Base-by-base conservation (phyloP, 1,140 invertebrate species). In the Pentalonia nigronervosa region DNA sequence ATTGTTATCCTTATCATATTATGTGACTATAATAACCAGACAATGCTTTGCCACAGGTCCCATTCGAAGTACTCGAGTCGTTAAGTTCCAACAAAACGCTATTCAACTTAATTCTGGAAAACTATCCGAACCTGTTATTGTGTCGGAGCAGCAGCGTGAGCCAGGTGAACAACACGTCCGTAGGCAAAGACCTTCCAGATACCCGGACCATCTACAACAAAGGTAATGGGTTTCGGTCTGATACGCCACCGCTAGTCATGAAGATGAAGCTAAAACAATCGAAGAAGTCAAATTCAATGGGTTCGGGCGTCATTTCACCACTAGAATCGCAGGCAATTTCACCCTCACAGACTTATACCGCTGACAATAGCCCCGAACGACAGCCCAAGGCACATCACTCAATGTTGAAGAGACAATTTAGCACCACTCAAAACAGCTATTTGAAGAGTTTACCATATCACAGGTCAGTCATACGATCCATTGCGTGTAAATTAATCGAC, bases 101-200 rank as follows among this genome's bases (percentile, higher is more conserved):
- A 20, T 94, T 94, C 94, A 92, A 94, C 30, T 91, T 94, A 23
- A 95, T 98, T 25, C 94, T 97, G 81, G 96, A 97, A 93, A 97
- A 97, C 94, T 97, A 97, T 95, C 97, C 97, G 0, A 97, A 96
- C 93, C 95, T 97, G 34, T 95, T 97, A 94, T 96, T 97, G 76
- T 97, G 97, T 47, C 95, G 97, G 90, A 97, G 97, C 94, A 97
- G 97, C 94, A 97, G 97, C 94, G 97, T 97, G 94, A 97, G 97
- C 41, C 97, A 96, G 2, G 95, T 53, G n/a, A 92, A 84, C 34
- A 36, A 36, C 2, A 7, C 48, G 11, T 92, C 91, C 0, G n/a
- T 41, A 25, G 25, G 36, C 56, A 86, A 41, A 8, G 47, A 84
- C 21, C 9, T 11, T 0, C 2, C 30, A 17, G 60, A 83, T 9